Conservation (phyloP, 2,113 vertebrate species). For the Chloropsis hardwickii region DNA sequence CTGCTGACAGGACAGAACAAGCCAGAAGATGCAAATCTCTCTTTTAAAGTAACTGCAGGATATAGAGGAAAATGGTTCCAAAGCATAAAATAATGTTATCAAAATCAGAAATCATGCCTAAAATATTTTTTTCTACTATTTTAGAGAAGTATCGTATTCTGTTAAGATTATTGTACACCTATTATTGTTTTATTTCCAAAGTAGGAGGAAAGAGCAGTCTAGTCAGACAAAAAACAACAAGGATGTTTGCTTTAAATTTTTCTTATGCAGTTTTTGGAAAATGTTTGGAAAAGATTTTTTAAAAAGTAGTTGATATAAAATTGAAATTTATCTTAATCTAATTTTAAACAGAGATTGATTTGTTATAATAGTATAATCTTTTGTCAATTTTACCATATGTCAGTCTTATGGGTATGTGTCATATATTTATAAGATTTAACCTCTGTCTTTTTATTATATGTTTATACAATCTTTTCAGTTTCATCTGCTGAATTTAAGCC, state of each 20-base stretch:
- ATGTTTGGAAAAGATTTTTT: not conserved
- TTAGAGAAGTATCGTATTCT: not conserved
- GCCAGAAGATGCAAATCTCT: not conserved
- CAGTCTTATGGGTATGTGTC: accelerated
- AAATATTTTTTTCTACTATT: not conserved
- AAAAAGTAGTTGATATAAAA: not conserved
- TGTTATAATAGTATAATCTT: not conserved
- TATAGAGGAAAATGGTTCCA: not conserved
- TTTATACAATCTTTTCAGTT: not conserved
- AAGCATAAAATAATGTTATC: not conserved
- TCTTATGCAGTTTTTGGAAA: not conserved
- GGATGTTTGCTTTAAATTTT: not conserved
- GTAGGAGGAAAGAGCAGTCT: not conserved
- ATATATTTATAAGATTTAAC: not conserved
- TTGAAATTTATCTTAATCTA: not conserved
- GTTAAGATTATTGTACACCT: not conserved
- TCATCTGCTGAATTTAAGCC: not conserved
- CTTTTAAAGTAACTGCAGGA: not conserved
- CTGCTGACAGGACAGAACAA: not conserved
- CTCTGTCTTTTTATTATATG: not conserved
- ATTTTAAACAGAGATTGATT: not conserved
- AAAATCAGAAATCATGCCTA: not conserved
- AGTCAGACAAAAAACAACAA: not conserved
- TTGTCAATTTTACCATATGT: accelerated
- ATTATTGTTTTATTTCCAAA: too few relatives aligned